Evolutionary conservation across 2,888 invertebrate genomes (phyloP).

Genomic region (Mallateleia sp.): DNA sequence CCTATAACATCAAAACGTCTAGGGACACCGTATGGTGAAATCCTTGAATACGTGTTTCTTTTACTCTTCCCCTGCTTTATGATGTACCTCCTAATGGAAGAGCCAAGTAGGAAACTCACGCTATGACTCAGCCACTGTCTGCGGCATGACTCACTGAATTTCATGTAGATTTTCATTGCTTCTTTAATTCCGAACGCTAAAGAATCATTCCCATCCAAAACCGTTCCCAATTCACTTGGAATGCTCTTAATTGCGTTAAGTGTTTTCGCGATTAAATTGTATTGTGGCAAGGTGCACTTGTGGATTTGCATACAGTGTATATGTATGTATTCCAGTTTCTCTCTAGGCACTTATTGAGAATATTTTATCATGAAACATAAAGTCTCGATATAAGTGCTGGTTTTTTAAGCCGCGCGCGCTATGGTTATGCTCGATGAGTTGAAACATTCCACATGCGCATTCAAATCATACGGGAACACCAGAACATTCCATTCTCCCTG

Average conservation of each 20-base stretch:
- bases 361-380: neutral
- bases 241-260: neutral
- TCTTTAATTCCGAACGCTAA: neutral
- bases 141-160: slow-evolving; percentile 59
- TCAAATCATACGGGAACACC: slow-evolving; percentile 67
- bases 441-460: slow-evolving; percentile 76
- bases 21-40: slow-evolving; percentile 42
- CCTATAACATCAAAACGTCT: slow-evolving; percentile 49
- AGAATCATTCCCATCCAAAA: slow-evolving; percentile 15
- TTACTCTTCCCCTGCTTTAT: slow-evolving; percentile 49
- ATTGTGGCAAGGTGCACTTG: no score
- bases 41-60: slow-evolving; percentile 45
- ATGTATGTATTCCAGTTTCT: no score
- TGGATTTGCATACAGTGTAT: no score
- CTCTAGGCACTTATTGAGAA: neutral
- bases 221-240: neutral
- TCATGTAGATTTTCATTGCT: slow-evolving; percentile 48
- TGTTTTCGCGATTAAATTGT: neutral
- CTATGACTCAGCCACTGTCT: slow-evolving; percentile 64
- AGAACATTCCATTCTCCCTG: slow-evolving; percentile 63
- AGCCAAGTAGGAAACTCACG: slow-evolving; percentile 67
- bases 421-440: slow-evolving; percentile 69
- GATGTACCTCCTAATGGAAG: slow-evolving; percentile 68
- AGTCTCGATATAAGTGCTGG: neutral
- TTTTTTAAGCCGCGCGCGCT: slow-evolving; percentile 37